phyloP scores from a whole-genome alignment of 1,140 invertebrate species.

The Stegodyphus mimosarum region DNA sequence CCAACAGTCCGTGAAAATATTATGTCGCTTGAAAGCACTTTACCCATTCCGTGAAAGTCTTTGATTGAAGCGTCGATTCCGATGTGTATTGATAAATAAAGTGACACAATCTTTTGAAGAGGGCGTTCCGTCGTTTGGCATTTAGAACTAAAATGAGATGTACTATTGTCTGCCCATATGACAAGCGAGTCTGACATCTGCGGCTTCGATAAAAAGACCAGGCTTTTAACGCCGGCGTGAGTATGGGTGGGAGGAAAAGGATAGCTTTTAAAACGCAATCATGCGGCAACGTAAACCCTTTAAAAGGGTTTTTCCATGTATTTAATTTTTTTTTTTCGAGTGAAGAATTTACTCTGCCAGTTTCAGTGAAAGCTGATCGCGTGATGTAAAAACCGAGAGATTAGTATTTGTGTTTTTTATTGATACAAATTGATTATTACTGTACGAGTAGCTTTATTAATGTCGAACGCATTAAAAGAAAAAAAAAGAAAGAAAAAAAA shows the following conservation, averaged over 20 bases:
- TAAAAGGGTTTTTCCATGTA: background rate
- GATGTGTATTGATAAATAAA: background rate
- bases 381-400: too few relatives aligned
- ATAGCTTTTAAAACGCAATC: background rate
- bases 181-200: background rate
- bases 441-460: too few relatives aligned
- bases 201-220: background rate
- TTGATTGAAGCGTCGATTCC: background rate
- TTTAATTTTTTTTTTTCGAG: background rate
- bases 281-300: background rate
- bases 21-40: background rate
- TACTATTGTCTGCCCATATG: background rate
- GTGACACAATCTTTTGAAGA: background rate
- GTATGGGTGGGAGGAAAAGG: background rate
- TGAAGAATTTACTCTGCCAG: too few relatives aligned
- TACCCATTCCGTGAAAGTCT: background rate
- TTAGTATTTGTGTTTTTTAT: too few relatives aligned
- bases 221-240: background rate
- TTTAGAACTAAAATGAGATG: background rate
- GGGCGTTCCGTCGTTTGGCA: background rate
- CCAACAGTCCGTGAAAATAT: background rate
- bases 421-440: too few relatives aligned
- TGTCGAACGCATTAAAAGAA: too few relatives aligned
- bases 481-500: too few relatives aligned
- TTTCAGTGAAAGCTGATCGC: too few relatives aligned